A percentile compares a stretch with the other conserved stretches of the same genome.
Conservation (phyloP, 2,888 invertebrate species). For the Drosophila birchii region DNA sequence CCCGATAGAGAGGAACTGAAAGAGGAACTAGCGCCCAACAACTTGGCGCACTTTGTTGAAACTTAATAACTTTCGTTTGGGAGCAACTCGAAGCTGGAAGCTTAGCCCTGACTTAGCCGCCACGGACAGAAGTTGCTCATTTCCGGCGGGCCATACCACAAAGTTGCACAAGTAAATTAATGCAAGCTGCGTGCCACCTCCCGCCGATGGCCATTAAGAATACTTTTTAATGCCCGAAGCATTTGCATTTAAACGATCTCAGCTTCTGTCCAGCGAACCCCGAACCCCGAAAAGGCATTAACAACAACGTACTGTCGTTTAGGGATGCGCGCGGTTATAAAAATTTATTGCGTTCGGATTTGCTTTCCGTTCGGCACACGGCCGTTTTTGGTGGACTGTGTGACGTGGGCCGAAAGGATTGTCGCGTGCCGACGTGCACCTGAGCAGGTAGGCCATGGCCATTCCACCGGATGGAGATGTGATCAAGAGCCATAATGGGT, state of each 20-base stretch:
- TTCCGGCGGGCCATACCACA: conserved; percentile 60
- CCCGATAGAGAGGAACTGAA: conserved; percentile 31
- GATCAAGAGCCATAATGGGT: conserved; percentile 15
- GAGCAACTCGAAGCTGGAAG: conserved; percentile 9
- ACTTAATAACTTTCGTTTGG: conserved; percentile 62
- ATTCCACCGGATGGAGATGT: background rate
- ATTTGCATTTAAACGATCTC: conserved; percentile 72
- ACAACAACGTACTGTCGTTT: conserved; percentile 22
- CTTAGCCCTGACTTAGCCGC: conserved; percentile 17
- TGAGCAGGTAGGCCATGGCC: conserved; percentile 64
- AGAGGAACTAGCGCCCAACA: conserved; percentile 33
- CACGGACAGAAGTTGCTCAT: conserved; percentile 52
- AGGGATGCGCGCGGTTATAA: conserved; percentile 50
- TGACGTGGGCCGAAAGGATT: conserved; percentile 58
- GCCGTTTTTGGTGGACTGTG: conserved; percentile 22
- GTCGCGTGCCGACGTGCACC: conserved; percentile 64
- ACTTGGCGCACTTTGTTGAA: conserved; percentile 63
- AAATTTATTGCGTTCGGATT: conserved; percentile 56
- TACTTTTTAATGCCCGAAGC: conserved; percentile 53
- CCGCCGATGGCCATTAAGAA: conserved; percentile 56
- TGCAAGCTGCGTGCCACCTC: conserved; percentile 58
- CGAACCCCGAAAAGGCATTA: conserved; percentile 36
- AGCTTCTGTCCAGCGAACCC: conserved; percentile 35
- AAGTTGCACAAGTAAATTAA: conserved; percentile 63
- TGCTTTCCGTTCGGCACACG: conserved; percentile 27